Base-by-base conservation (phyloP, 2,888 invertebrate species). In the Dolichopus griseipennis region DNA sequence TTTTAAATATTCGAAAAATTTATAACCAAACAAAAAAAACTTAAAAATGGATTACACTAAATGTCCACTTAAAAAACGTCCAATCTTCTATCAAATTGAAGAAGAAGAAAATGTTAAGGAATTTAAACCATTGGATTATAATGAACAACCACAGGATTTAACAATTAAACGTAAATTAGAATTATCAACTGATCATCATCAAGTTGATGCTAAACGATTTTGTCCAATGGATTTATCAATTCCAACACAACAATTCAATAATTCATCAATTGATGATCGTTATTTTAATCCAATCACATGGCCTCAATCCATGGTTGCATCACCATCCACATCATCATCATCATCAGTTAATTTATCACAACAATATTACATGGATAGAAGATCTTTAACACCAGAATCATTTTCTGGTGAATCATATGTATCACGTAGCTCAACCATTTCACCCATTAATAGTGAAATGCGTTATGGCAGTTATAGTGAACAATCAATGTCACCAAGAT, bases 11-110 rank as follows among this genome's bases (percentile, higher is more conserved):
- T 27, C 27, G 41, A 7, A 41, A 41, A 41, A 41, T 37, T 37
- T 37, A 37, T 8, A 37, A 37, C 6, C 3, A 12, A 41, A 41
- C 41, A 22, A 62, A 4, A 27, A 27, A 27, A 27, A 27, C 5
- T 27, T 27, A 27, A 63, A 63, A 63, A 63, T 63, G 63, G 37
- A 92, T 82, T 93, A 93, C 83, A 92, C 92, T 78, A 89, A 91
- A 83, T 93, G 93, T 78, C 94, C 94, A 82, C 85, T 94, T 74
- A 94, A 94, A 84, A 94, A 94, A 85, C 88, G 94, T 82, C 94
- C 94, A 72, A 89, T 93, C 34, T 37, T 33, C 74, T 84, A 88
- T 80, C 85, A 87, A 78, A 84, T 88, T 79, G 85, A 86, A 77
- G 85, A 86, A 78, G 86, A 87, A 81, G 27, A 63, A 27, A 7